Percentiles rank a stretch among this genome's conserved stretches.
Conservation (phyloP, 2,113 vertebrate species). For the Podilymbus podiceps region DNA sequence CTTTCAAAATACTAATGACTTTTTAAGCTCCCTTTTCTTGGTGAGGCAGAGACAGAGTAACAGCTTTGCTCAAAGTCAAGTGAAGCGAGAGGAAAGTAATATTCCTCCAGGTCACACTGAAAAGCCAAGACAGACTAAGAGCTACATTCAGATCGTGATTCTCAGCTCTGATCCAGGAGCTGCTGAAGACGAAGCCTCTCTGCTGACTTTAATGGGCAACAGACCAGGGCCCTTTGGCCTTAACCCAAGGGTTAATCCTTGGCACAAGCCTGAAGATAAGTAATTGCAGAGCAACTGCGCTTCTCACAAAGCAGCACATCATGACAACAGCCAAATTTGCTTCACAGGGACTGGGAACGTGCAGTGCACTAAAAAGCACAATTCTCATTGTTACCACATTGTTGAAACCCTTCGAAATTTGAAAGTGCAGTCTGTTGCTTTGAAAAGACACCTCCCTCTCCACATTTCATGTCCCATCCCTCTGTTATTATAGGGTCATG, state of each 20-base stretch:
- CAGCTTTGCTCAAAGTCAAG: neutral
- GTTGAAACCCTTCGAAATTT: neutral
- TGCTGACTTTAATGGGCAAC: conserved; percentile 4
- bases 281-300: neutral
- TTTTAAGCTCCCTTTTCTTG: conserved; percentile 28
- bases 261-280: neutral
- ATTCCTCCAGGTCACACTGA: neutral
- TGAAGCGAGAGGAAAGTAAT: neutral
- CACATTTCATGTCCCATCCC: neutral
- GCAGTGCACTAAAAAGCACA: neutral
- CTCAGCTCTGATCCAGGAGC: neutral
- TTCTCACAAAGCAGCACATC: neutral
- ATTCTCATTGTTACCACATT: neutral
- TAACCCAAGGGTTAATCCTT: neutral
- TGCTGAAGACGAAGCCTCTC: neutral
- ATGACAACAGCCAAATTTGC: neutral
- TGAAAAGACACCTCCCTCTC: neutral
- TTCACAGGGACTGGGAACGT: neutral
- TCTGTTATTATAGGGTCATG: neutral
- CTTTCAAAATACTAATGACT: conserved; percentile 1
- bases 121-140: neutral
- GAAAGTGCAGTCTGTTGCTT: neutral
- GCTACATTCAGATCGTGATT: neutral
- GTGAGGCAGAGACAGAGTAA: conserved; percentile 12
- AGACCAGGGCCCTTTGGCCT: neutral